phyloP scores from a whole-genome alignment of 2,888 invertebrate species.

The Anagyrus pseudococci region DNA sequence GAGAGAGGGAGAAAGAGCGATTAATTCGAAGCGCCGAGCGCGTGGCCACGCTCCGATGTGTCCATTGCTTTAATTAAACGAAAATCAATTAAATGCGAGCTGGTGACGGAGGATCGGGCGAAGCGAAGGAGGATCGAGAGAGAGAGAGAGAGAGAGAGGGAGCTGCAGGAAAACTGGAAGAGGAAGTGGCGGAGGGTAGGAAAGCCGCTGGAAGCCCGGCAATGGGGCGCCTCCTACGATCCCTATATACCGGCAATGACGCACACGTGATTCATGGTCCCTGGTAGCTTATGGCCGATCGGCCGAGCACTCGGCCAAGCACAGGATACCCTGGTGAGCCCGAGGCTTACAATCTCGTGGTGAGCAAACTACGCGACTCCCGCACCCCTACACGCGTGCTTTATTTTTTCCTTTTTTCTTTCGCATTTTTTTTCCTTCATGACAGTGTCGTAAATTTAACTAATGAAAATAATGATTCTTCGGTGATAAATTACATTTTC shows the following conservation, averaged over 20 bases:
- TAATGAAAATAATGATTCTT: no score
- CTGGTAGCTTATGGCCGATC: no score
- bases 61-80: slow-evolving; percentile 41
- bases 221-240: slow-evolving; percentile 19
- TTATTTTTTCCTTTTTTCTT: no score
- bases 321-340: background rate
- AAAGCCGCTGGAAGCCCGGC: slow-evolving; percentile 7
- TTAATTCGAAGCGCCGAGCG: slow-evolving; percentile 25
- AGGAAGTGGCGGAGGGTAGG: no score
- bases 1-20: slow-evolving; percentile 18
- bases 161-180: no score
- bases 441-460: no score
- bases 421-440: no score
- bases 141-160: no score
- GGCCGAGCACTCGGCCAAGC: no score
- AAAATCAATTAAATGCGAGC: slow-evolving; percentile 38
- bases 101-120: slow-evolving; percentile 9
- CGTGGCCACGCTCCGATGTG: slow-evolving; percentile 20
- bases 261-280: slow-evolving; percentile 33
- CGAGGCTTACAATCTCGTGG: background rate
- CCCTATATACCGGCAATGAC: slow-evolving; percentile 24
- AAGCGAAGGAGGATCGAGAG: background rate
- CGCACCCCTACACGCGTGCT: no score
- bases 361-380: no score
- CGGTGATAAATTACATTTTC: no score